Conservation (phyloP, 2,113 vertebrate species). For the Nycticebus coucang region DNA sequence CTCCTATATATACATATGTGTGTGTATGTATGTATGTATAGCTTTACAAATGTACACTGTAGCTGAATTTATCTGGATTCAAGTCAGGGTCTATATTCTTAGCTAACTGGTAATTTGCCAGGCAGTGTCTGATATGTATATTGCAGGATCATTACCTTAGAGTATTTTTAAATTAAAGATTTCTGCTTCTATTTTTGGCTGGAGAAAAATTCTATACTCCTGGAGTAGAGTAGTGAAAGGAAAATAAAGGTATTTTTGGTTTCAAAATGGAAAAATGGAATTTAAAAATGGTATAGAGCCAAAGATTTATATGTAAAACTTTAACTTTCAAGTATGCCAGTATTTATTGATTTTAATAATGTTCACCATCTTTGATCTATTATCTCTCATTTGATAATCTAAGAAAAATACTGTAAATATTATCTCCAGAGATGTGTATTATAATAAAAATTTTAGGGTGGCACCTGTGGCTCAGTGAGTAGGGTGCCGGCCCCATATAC, state of each 20-base stretch:
- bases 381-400: background rate
- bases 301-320: background rate
- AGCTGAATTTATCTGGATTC: background rate
- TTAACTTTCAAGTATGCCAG: background rate
- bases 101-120: background rate
- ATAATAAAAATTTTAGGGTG: background rate
- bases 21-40: background rate
- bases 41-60: background rate
- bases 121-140: background rate
- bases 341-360: constrained; percentile 12
- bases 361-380: background rate
- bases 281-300: background rate
- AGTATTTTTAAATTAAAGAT: constrained; percentile 30
- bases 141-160: background rate
- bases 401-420: constrained; percentile 1
- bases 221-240: background rate
- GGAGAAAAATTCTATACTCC: background rate
- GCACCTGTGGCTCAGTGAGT: no score
- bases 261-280: background rate
- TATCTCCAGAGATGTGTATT: background rate
- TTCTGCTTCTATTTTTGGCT: constrained; percentile 8
- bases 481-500: no score
- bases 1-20: no score
- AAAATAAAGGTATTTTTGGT: constrained; percentile 40
- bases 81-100: background rate